These are phyloP conservation scores for Coregonus sp. DNA, from an alignment of 2,797 vertebrate genomes.

Conservation along the genomic window DNA sequence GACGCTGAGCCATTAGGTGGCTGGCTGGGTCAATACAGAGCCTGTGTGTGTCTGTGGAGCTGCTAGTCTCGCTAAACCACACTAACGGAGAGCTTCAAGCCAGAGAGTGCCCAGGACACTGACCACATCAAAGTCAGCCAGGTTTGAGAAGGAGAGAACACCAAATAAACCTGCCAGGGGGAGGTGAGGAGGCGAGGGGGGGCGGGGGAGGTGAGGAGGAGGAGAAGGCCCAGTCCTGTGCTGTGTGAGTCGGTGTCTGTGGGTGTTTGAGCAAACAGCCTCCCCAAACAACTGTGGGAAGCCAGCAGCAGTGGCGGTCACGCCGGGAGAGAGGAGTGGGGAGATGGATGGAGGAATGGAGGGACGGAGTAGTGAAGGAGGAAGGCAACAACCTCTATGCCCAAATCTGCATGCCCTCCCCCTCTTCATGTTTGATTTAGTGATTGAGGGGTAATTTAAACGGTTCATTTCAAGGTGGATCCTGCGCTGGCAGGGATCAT, in stretches of 20 bases:
- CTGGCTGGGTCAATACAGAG: slow-evolving; percentile 70
- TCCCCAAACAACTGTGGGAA: slow-evolving; percentile 65
- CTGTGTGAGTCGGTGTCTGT: slow-evolving; percentile 53
- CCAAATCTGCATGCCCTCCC: slow-evolving; percentile 12
- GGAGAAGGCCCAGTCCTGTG: slow-evolving; percentile 18
- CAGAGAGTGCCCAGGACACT: slow-evolving; percentile 39
- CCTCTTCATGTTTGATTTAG: slow-evolving; percentile 50
- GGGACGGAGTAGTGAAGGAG: not conserved
- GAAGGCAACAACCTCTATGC: slow-evolving; percentile 8
- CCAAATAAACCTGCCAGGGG: slow-evolving; percentile 55
- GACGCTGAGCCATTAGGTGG: slow-evolving; percentile 61
- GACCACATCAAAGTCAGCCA: slow-evolving; percentile 70
- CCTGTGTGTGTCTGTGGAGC: slow-evolving; percentile 58
- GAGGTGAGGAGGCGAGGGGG: slow-evolving; percentile 11
- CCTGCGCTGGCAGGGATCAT: too few relatives aligned
- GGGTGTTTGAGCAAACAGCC: slow-evolving; percentile 70
- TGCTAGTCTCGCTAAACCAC: slow-evolving; percentile 18
- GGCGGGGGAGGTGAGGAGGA: slow-evolving; percentile 8
- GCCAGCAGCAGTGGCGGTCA: slow-evolving; percentile 56
- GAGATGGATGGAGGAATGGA: slow-evolving; percentile 8
- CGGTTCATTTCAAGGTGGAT: slow-evolving; percentile 35
- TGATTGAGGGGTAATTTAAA: slow-evolving; percentile 53
- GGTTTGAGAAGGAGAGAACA: slow-evolving; percentile 47
- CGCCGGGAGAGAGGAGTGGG: slow-evolving; percentile 29
- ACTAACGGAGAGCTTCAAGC: slow-evolving; percentile 53